Percentiles rank a stretch among this genome's conserved stretches.
These are phyloP conservation scores for Linnaemya vulpina DNA, from an alignment of 2,888 invertebrate genomes.

Conservation along the genomic window DNA sequence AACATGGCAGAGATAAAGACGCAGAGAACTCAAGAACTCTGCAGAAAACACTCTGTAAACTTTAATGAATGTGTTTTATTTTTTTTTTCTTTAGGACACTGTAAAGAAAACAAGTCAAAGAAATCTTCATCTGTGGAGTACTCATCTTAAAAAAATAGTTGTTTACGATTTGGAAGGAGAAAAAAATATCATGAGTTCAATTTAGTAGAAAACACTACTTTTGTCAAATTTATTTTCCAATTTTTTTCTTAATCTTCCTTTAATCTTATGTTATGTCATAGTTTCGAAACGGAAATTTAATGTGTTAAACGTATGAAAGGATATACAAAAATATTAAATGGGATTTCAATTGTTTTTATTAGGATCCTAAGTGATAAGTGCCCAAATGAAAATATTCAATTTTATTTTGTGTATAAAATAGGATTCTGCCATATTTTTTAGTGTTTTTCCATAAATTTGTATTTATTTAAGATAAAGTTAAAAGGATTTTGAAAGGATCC, in stretches of 20 bases:
- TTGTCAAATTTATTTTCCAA: neutral
- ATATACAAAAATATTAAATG: constrained; percentile 32
- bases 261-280: constrained; percentile 29
- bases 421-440: neutral
- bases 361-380: constrained; percentile 29
- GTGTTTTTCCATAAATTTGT: neutral
- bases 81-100: neutral
- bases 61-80: constrained; percentile 56
- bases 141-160: constrained; percentile 23
- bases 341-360: constrained; percentile 55
- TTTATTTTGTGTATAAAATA: neutral
- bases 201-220: neutral
- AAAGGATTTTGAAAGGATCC: neutral
- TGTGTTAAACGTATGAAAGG: constrained; percentile 55
- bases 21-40: neutral
- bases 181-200: constrained; percentile 33
- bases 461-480: neutral
- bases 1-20: constrained; percentile 11
- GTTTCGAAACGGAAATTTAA: constrained; percentile 58
- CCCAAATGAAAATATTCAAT: constrained; percentile 6
- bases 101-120: neutral
- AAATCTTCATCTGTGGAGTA: constrained; percentile 9
- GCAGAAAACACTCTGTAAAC: neutral
- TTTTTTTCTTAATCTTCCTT: constrained; percentile 37
- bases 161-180: constrained; percentile 16